Conservation (phyloP, 2,888 invertebrate species). For the Pristionchus exspectatus region DNA sequence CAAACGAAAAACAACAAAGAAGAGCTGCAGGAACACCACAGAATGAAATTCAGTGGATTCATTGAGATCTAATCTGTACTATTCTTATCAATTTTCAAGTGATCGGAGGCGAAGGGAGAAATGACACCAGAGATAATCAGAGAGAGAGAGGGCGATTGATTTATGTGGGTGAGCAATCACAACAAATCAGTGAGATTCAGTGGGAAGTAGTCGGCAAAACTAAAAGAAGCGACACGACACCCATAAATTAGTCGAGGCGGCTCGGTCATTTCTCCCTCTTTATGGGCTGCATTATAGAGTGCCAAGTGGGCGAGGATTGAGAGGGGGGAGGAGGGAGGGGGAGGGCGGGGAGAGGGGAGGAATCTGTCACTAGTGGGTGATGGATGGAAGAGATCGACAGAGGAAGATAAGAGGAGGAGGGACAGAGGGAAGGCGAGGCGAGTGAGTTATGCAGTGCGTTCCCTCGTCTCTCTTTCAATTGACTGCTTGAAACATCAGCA, state of each 20-base stretch:
- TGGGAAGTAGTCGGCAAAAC: background rate
- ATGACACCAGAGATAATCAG: background rate
- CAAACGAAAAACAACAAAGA: background rate
- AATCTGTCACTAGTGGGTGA: constrained; percentile 42
- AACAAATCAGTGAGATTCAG: background rate
- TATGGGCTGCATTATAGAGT: constrained; percentile 42
- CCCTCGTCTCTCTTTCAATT: background rate
- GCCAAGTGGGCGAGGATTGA: background rate
- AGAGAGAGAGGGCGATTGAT: background rate
- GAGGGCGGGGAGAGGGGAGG: background rate
- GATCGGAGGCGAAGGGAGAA: background rate
- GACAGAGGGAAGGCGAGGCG: background rate
- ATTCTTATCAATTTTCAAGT: constrained; percentile 6
- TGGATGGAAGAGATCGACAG: constrained; percentile 12
- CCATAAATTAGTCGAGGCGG: constrained; percentile 31
- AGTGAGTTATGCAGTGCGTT: constrained; percentile 26
- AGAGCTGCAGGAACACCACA: background rate
- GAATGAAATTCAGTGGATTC: background rate
- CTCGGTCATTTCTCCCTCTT: background rate
- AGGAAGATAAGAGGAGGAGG: constrained; percentile 27
- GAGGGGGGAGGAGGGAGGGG: background rate
- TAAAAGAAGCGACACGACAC: background rate
- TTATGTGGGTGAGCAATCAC: background rate
- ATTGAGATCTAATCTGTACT: background rate
- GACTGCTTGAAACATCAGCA: background rate